A percentile compares a stretch with the other conserved stretches of the same genome.
Conservation (phyloP, 2,113 vertebrate species). For the Procavia capensis region DNA sequence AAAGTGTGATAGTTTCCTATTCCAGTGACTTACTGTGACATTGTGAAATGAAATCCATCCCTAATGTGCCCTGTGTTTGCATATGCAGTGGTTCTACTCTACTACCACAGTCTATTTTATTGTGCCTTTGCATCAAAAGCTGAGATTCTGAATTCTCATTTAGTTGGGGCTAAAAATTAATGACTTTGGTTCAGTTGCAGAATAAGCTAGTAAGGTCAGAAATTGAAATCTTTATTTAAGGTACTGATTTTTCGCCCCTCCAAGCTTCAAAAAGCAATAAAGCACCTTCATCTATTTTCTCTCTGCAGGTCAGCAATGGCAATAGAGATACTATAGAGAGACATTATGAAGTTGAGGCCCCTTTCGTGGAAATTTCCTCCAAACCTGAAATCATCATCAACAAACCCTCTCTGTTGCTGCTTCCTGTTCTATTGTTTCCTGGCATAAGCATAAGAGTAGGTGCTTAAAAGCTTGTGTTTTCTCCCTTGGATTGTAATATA, state of each 20-base stretch:
- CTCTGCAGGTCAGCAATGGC: neutral
- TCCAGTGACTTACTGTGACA: slow-evolving; percentile 43
- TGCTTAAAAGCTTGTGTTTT: neutral
- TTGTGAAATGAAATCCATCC: slow-evolving; percentile 31
- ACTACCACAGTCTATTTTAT: neutral
- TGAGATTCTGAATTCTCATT: slow-evolving; percentile 59
- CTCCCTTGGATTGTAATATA: neutral
- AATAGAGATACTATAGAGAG: neutral
- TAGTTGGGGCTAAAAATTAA: slow-evolving; percentile 71
- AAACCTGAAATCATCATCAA: slow-evolving; percentile 7
- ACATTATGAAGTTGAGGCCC: neutral
- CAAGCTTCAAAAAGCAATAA: slow-evolving; percentile 49
- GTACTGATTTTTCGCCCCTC: neutral
- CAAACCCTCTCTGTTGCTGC: neutral
- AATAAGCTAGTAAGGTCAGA: slow-evolving; percentile 26
- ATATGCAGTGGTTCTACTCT: neutral
- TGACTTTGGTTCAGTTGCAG: slow-evolving; percentile 51
- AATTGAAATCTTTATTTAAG: slow-evolving; percentile 64
- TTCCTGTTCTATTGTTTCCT: neutral
- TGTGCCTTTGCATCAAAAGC: neutral
- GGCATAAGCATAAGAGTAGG: slow-evolving; percentile 20
- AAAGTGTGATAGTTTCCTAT: neutral
- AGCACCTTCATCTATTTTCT: slow-evolving; percentile 34
- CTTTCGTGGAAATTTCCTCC: neutral
- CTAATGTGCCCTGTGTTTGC: slow-evolving; percentile 44